phyloP scores from a whole-genome alignment of 2,888 invertebrate species.

The Rhingia campestris region DNA sequence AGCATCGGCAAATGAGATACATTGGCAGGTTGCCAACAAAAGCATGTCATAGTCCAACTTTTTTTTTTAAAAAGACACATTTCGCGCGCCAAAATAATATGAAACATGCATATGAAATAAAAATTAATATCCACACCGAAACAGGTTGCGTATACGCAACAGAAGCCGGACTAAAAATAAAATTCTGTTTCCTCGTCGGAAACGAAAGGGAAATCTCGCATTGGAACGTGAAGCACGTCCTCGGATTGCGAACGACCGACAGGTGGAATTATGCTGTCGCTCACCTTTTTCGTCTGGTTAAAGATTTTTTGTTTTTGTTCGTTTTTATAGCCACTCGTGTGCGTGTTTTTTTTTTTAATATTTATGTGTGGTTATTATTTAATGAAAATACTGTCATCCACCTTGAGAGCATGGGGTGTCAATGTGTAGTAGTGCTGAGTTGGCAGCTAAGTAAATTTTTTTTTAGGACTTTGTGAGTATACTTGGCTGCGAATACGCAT shows the following conservation, averaged over 20 bases:
- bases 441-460: constrained; percentile 24
- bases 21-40: constrained; percentile 44
- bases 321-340: too few relatives aligned
- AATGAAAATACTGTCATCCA: constrained; percentile 59
- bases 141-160: constrained; percentile 44
- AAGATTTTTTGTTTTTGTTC: constrained; percentile 35
- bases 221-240: constrained; percentile 54
- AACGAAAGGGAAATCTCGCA: constrained; percentile 17
- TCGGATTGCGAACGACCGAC: constrained; percentile 62
- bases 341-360: background rate
- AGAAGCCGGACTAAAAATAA: constrained; percentile 5
- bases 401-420: constrained; percentile 14
- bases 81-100: constrained; percentile 45
- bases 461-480: constrained; percentile 17
- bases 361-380: constrained; percentile 46
- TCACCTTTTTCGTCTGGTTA: constrained; percentile 57
- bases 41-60: constrained; percentile 45
- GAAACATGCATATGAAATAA: constrained; percentile 42
- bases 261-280: constrained; percentile 66
- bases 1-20: background rate
- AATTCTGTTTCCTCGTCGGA: background rate
- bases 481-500: constrained; percentile 2
- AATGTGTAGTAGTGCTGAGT: constrained; percentile 40
- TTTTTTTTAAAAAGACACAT: constrained; percentile 30
- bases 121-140: constrained; percentile 19